A percentile compares a stretch with the other conserved stretches of the same genome.
Evolutionary conservation across 2,113 vertebrate genomes (phyloP).

Genomic region (Alligator sinensis): DNA sequence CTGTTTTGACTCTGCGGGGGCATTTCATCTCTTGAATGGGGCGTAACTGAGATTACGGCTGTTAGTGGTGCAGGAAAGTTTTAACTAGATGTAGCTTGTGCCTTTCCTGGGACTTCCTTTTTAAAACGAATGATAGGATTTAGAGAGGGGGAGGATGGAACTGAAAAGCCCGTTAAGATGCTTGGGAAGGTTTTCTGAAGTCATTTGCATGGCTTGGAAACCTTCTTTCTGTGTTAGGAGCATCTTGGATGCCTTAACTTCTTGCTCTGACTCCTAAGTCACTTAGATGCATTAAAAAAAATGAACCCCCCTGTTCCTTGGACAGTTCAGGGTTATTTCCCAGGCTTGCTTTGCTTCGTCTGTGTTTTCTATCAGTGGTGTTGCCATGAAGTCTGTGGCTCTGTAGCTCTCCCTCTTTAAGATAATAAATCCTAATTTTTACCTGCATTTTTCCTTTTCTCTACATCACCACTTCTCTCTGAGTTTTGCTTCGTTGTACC

Average conservation of each 20-base stretch:
- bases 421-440: too few relatives aligned
- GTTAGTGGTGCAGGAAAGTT: background rate
- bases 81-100: background rate
- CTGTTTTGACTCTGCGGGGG: background rate
- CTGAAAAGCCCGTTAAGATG: fast-evolving
- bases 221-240: too few relatives aligned
- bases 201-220: background rate
- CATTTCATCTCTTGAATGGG: background rate
- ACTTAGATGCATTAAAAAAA: background rate
- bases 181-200: background rate
- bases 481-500: background rate
- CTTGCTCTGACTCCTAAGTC: background rate
- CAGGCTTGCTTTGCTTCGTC: background rate
- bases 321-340: background rate
- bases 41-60: fast-evolving
- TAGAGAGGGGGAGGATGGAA: background rate
- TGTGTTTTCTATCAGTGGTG: background rate
- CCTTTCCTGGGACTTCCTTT: background rate
- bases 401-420: too few relatives aligned
- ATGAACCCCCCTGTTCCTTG: background rate
- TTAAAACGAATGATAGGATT: background rate
- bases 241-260: too few relatives aligned
- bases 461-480: too few relatives aligned
- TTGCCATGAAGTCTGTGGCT: too few relatives aligned
- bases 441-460: too few relatives aligned